These are phyloP conservation scores for Pammene fasciana DNA, from an alignment of 2,888 invertebrate genomes.

Conservation along the genomic window DNA sequence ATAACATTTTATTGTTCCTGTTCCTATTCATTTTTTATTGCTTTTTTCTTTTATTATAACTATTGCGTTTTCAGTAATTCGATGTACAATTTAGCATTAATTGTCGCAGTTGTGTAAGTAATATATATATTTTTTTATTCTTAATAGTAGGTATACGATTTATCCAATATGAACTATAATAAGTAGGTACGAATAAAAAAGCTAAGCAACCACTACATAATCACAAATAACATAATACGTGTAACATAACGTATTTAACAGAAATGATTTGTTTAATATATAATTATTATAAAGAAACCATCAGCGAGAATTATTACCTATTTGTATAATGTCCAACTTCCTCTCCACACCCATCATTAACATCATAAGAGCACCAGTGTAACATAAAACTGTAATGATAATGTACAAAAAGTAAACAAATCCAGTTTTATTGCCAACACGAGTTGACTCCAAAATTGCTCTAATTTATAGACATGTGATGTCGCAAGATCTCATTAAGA, in stretches of 20 bases:
- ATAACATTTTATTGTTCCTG: conserved; percentile 51
- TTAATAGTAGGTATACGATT: too few relatives aligned
- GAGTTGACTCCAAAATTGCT: conserved; percentile 72
- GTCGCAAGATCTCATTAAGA: conserved; percentile 65
- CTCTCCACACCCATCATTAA: conserved; percentile 23
- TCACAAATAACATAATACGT: too few relatives aligned
- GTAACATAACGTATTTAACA: too few relatives aligned
- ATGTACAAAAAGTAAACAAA: conserved; percentile 63
- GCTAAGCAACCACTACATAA: too few relatives aligned
- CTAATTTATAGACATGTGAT: conserved; percentile 73
- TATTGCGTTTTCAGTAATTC: not conserved
- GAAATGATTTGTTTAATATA: too few relatives aligned
- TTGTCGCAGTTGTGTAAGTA: not conserved
- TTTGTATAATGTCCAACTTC: conserved; percentile 26
- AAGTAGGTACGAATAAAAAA: too few relatives aligned
- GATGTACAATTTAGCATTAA: not conserved
- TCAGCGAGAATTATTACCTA: not conserved
- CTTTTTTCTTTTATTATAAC: conserved; percentile 13
- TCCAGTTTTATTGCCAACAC: conserved; percentile 71
- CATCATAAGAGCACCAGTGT: conserved; percentile 26
- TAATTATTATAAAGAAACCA: too few relatives aligned
- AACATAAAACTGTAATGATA: conserved; percentile 40
- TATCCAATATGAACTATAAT: too few relatives aligned
- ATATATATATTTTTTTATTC: too few relatives aligned
- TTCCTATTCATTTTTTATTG: conserved; percentile 26